Percentiles rank a stretch among this genome's conserved stretches.
phyloP scores from a whole-genome alignment of 2,797 vertebrate species.

The Euthynnus affinis region DNA sequence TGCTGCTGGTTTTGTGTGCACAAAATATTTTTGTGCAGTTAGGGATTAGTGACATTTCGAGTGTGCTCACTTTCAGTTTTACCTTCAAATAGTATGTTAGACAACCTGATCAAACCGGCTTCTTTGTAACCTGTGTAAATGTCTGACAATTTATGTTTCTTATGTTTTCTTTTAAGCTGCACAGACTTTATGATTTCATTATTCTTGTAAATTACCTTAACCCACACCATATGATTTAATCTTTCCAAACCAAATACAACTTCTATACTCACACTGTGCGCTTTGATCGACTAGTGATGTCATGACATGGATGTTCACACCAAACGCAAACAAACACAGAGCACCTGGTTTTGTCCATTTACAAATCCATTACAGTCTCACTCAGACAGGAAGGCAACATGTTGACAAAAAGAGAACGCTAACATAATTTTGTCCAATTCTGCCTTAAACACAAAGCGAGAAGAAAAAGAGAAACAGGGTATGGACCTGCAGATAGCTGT shows the following conservation, averaged over 20 bases:
- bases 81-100: neutral
- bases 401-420: too few relatives aligned
- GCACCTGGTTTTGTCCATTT: too few relatives aligned
- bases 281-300: neutral
- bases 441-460: constrained; percentile 9
- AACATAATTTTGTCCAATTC: neutral
- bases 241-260: neutral
- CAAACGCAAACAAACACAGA: too few relatives aligned
- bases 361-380: too few relatives aligned
- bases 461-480: neutral
- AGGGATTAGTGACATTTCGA: neutral
- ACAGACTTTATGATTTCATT: neutral
- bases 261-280: neutral
- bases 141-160: too few relatives aligned
- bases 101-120: too few relatives aligned
- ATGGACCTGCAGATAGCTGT: constrained; percentile 13
- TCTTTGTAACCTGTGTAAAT: neutral
- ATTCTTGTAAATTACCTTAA: neutral
- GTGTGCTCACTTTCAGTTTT: too few relatives aligned
- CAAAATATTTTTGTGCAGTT: neutral
- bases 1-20: neutral
- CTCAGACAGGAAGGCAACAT: neutral
- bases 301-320: neutral
- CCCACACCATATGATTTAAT: neutral
- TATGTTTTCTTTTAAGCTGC: too few relatives aligned